Conservation (phyloP, 1,140 invertebrate genomes). For the Semibalanus balanoides region DNA sequence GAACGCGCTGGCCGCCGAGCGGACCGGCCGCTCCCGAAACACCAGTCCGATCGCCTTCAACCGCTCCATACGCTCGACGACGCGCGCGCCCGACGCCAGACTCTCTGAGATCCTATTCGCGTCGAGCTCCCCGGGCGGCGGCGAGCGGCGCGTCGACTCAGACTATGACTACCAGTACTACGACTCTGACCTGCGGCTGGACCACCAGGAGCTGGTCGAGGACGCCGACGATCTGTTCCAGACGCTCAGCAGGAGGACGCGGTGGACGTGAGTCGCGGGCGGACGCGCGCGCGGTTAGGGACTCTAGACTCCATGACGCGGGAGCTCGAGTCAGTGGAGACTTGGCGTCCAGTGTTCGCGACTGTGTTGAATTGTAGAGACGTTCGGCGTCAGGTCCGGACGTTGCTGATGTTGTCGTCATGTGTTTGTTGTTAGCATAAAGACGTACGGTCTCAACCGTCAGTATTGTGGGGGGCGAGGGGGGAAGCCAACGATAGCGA, state of each 20-base stretch:
- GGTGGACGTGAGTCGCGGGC: background rate
- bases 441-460: too few relatives aligned
- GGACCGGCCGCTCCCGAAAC: background rate
- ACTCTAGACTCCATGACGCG: too few relatives aligned
- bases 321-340: too few relatives aligned
- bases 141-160: background rate
- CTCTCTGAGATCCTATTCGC: constrained; percentile 1
- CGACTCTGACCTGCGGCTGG: background rate
- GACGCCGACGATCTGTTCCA: background rate
- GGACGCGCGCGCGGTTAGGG: too few relatives aligned
- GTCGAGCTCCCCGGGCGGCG: background rate
- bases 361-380: too few relatives aligned
- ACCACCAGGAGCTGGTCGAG: background rate
- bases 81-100: background rate
- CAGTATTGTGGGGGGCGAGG: too few relatives aligned
- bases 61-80: background rate
- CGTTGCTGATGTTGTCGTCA: too few relatives aligned
- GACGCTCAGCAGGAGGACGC: background rate
- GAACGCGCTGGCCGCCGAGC: background rate
- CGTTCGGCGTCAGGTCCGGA: too few relatives aligned
- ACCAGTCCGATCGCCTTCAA: background rate
- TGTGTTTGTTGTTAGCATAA: too few relatives aligned
- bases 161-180: constrained; percentile 1
- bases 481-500: too few relatives aligned
- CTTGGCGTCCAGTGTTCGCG: too few relatives aligned